These are phyloP conservation scores for Wasmannia auropunctata DNA, from an alignment of 1,140 invertebrate genomes.

Conservation along the genomic window DNA sequence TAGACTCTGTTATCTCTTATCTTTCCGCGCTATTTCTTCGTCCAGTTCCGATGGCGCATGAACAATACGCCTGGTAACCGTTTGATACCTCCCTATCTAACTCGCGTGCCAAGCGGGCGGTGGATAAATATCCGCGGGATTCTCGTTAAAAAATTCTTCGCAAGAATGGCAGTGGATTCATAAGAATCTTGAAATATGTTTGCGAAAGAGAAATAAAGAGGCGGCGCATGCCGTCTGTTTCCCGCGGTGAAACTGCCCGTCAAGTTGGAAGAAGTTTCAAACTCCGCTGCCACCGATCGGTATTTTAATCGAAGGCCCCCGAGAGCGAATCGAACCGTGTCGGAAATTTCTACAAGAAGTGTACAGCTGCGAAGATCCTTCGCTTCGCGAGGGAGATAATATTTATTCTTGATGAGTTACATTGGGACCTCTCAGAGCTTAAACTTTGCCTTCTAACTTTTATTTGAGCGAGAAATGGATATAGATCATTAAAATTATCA, in stretches of 20 bases:
- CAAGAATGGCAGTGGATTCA: background rate
- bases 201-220: background rate
- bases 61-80: background rate
- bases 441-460: background rate
- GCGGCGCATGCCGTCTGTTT: background rate
- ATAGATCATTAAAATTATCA: too few relatives aligned
- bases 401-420: background rate
- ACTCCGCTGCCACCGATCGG: background rate
- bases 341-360: background rate
- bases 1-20: background rate
- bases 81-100: background rate
- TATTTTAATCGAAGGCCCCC: background rate
- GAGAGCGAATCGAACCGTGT: background rate
- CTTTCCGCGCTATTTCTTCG: background rate
- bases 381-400: background rate
- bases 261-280: conserved; percentile 5
- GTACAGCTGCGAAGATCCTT: background rate
- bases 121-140: background rate
- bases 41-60: background rate
- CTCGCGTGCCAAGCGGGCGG: background rate
- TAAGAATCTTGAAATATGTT: background rate
- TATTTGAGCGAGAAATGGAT: too few relatives aligned
- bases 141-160: background rate
- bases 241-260: background rate
- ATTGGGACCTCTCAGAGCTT: background rate